These are phyloP conservation scores for Liopterus haemorrhoidalis DNA, from an alignment of 2,888 invertebrate species.

Conservation along the genomic window DNA sequence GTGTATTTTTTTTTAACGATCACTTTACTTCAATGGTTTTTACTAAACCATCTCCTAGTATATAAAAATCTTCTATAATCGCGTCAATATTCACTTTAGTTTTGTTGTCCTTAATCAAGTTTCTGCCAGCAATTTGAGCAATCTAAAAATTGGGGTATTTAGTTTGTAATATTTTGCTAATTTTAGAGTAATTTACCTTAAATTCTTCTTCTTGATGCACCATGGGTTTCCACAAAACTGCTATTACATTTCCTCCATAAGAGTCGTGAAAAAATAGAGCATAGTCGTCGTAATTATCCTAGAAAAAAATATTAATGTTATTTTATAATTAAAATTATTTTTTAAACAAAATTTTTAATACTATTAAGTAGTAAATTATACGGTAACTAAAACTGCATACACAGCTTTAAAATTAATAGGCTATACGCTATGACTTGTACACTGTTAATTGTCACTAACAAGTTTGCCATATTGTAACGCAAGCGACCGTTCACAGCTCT, in stretches of 20 bases:
- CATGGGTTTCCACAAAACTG: slow-evolving; percentile 76
- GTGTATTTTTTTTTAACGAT: slow-evolving; percentile 4
- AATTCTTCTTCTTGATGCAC: slow-evolving; percentile 59
- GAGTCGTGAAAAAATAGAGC: slow-evolving; percentile 86
- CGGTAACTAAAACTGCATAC: too few relatives aligned
- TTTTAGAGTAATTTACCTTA: slow-evolving; percentile 52
- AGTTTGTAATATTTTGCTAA: slow-evolving; percentile 5
- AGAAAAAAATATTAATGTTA: slow-evolving; percentile 8
- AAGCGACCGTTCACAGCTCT: too few relatives aligned
- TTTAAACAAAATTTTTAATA: too few relatives aligned
- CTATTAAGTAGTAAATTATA: too few relatives aligned
- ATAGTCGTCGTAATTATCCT: slow-evolving; percentile 59
- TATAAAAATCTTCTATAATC: slow-evolving; percentile 64
- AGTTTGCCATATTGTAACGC: too few relatives aligned
- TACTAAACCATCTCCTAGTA: slow-evolving; percentile 63
- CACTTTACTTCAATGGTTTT: slow-evolving; percentile 46
- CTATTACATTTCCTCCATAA: slow-evolving; percentile 81
- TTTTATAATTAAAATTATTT: too few relatives aligned
- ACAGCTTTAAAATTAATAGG: too few relatives aligned
- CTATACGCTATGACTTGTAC: too few relatives aligned
- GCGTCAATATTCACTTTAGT: slow-evolving; percentile 60
- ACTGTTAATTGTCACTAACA: too few relatives aligned
- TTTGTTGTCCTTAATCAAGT: slow-evolving; percentile 44
- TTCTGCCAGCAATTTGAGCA: slow-evolving; percentile 53
- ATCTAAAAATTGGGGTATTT: slow-evolving; percentile 46